Evolutionary conservation across 1,140 invertebrate genomes (phyloP), one percentile per base, ranked within the genome.

Genomic region (Araneus ventricosus): DNA sequence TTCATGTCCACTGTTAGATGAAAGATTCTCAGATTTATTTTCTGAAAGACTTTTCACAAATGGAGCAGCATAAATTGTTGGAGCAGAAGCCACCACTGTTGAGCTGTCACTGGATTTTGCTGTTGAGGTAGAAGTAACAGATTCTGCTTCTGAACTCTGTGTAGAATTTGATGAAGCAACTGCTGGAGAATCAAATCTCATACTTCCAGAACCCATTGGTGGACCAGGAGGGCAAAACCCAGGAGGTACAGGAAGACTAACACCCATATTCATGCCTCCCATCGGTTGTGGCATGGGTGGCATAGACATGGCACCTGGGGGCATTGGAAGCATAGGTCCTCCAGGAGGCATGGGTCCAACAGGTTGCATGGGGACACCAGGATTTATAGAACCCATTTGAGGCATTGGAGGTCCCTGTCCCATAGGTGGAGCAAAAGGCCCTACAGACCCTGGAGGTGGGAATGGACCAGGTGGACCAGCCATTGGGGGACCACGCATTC

Each of bases 61-160:
- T 52, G 94, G 94, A 24, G 94, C 94, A 41, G 91, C 92, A 57
- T 94, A 94, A 34, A 94, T 87, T 3, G 91, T 87, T 57, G 92
- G 92, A 27, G 92, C 75, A 34, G 92, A 52, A 20, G 67, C 92
- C 24, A n/a, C n/a, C n/a, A 93, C 75, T 14, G 94, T 24, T 22
- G 94, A 61, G 52, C 67, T 79, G 22, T 88, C 90, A 82, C 6
- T 88, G 5, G 84, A 63, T 24, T 63, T 37, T 10, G 17, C 41
- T 30, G 82, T 27, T n/a, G 91, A 67, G 34, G 10, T 41, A 52
- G 45, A 52, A 30, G 88, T 39, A 24, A 30, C 22, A 57, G 84
- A 52, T 5, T 59, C 52, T 39, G 80, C 6, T 30, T 86, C 91
- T 22, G 24, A 34, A 24, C 59, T 79, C 30, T 87, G 63, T 34